These are phyloP conservation scores for Philopotamus ludificatus DNA, from an alignment of 1,140 invertebrate species.

Conservation along the genomic window DNA sequence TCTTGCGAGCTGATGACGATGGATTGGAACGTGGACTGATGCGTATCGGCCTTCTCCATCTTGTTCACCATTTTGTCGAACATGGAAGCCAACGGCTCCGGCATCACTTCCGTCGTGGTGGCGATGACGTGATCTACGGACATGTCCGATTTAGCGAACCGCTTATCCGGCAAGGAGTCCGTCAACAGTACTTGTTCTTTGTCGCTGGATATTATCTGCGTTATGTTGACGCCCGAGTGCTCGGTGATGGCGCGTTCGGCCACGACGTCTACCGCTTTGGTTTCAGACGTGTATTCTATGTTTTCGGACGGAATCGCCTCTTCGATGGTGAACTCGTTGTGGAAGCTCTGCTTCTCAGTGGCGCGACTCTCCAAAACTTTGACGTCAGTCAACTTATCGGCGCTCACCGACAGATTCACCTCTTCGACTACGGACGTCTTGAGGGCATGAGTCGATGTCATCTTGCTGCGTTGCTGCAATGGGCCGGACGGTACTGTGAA, in stretches of 20 bases:
- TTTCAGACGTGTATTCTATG: conserved; percentile 46
- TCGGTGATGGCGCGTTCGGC: conserved; percentile 57
- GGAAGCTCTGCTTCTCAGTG: conserved; percentile 50
- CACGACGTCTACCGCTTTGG: conserved; percentile 45
- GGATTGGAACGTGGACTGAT: conserved; percentile 31
- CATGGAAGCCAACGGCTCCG: conserved; percentile 16
- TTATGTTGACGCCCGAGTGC: conserved; percentile 51
- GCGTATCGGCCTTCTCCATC: conserved; percentile 29
- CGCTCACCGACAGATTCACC: conserved; percentile 55
- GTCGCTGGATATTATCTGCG: conserved; percentile 58
- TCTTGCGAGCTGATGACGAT: conserved; percentile 30
- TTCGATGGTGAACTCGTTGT: conserved; percentile 57
- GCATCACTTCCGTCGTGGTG: conserved; percentile 28
- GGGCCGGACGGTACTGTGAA: conserved; percentile 55
- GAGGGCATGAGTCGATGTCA: conserved; percentile 56
- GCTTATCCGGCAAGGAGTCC: conserved; percentile 48
- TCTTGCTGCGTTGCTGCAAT: conserved; percentile 57
- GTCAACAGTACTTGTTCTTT: conserved; percentile 56
- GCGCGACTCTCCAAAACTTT: conserved; percentile 48
- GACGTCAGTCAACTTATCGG: conserved; percentile 51
- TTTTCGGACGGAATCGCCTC: conserved; percentile 57
- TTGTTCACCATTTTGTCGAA: conserved; percentile 21
- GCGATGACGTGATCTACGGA: conserved; percentile 31
- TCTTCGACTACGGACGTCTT: conserved; percentile 61
- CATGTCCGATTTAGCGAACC: conserved; percentile 38